phyloP scores from a whole-genome alignment of 2,888 invertebrate species.

The Drosophila macrospina region DNA sequence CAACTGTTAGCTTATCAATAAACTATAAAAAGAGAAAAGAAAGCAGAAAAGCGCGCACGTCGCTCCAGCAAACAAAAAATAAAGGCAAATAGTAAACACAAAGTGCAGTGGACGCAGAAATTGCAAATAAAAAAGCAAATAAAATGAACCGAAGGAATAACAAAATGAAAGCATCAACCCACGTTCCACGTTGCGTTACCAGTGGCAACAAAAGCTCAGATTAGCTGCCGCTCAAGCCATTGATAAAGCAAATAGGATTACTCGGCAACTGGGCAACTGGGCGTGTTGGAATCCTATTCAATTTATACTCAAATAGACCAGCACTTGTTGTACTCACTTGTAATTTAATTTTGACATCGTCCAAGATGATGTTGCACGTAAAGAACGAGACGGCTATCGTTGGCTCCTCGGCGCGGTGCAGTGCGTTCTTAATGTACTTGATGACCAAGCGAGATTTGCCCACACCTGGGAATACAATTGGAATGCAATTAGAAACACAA shows the following conservation, averaged over 20 bases:
- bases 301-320: conserved; percentile 1
- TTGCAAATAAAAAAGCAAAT: conserved; percentile 65
- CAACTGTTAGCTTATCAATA: conserved; percentile 73
- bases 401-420: conserved; percentile 91
- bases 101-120: conserved; percentile 63
- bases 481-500: neutral
- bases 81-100: conserved; percentile 22
- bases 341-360: conserved; percentile 90
- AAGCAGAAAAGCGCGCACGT: conserved; percentile 19
- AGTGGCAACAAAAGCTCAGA: conserved; percentile 54
- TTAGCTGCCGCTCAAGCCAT: conserved; percentile 50
- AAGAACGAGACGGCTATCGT: conserved; percentile 97
- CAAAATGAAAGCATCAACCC: conserved; percentile 32
- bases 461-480: conserved; percentile 88
- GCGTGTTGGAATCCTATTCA: conserved; percentile 5
- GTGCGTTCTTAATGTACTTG: conserved; percentile 92
- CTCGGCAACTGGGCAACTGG: conserved; percentile 21
- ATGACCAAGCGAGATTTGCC: conserved; percentile 95
- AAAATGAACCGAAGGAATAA: conserved; percentile 53
- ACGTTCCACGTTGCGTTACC: neutral
- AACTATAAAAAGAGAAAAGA: conserved; percentile 67
- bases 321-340: conserved; percentile 87
- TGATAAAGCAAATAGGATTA: conserved; percentile 59
- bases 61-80: conserved; percentile 40
- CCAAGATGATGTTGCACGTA: conserved; percentile 92